phyloP scores from a whole-genome alignment of 2,888 invertebrate species.

The Trachelus iudaicus region DNA sequence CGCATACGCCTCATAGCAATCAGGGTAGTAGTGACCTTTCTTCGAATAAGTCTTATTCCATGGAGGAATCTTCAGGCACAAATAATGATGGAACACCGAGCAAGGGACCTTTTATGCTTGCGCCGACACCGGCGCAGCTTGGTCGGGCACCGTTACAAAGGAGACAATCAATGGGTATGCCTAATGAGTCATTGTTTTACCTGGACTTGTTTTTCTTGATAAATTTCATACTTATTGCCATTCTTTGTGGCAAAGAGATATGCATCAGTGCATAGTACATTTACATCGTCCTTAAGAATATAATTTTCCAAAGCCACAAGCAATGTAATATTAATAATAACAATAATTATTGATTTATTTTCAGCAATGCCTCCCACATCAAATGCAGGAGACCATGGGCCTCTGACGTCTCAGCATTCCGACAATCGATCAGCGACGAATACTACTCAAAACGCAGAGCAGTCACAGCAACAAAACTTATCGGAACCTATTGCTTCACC shows the following conservation, averaged over 20 bases:
- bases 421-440: conserved; percentile 60
- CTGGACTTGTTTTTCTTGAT: neutral
- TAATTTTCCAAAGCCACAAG: neutral
- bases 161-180: conserved; percentile 83
- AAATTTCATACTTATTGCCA: neutral
- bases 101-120: conserved; percentile 77
- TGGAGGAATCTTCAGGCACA: conserved; percentile 47
- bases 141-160: conserved; percentile 91
- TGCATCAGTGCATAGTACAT: neutral
- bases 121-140: conserved; percentile 94
- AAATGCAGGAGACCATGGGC: conserved; percentile 54
- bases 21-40: conserved; percentile 46
- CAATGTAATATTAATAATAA: neutral
- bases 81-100: conserved; percentile 48
- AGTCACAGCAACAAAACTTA: conserved; percentile 40
- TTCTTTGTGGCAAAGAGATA: neutral
- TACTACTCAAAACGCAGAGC: conserved; percentile 45
- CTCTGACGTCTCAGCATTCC: conserved; percentile 58
- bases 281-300: neutral
- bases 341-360: neutral
- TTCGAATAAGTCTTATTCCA: conserved; percentile 48
- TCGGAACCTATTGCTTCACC: conserved; percentile 69
- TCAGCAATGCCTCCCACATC: conserved; percentile 58
- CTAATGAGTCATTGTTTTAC: conserved; percentile 11
- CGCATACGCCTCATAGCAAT: conserved; percentile 55